These are phyloP conservation scores for Brevimyrus niger DNA, from an alignment of 2,113 vertebrate species.

Conservation along the genomic window DNA sequence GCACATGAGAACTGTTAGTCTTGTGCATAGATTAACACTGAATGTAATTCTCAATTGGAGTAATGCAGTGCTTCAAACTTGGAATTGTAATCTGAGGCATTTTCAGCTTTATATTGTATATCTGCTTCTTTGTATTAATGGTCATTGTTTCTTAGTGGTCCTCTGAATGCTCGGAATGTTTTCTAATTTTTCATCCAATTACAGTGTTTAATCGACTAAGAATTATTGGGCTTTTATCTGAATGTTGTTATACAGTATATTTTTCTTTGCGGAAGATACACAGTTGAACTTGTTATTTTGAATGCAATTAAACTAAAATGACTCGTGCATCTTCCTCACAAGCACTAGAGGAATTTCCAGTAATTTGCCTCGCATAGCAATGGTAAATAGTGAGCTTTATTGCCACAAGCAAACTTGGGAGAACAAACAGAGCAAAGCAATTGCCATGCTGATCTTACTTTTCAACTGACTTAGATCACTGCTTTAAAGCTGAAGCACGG, in stretches of 20 bases:
- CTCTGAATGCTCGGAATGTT: background rate
- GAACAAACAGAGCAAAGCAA: constrained; percentile 44
- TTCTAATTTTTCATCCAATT: background rate
- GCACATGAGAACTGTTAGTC: background rate
- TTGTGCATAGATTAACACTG: background rate
- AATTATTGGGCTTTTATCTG: background rate
- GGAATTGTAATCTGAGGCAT: background rate
- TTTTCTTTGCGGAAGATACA: background rate
- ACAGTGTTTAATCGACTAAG: background rate
- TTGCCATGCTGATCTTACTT: constrained; percentile 16
- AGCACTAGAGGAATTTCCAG: constrained; percentile 39
- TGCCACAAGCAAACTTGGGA: constrained; percentile 54
- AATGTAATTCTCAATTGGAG: background rate
- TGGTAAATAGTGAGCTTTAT: constrained; percentile 57
- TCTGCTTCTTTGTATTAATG: background rate
- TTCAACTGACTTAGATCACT: constrained; percentile 51
- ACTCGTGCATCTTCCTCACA: background rate
- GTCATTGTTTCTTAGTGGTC: background rate
- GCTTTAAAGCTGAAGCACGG: constrained; percentile 63
- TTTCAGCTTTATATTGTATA: background rate
- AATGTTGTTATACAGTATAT: background rate
- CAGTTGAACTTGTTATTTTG: background rate
- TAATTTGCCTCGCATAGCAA: constrained; percentile 47
- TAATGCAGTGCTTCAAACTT: background rate
- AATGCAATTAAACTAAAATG: constrained; percentile 3